phyloP scores from a whole-genome alignment of 2,797 vertebrate species.

The Poecile montanus region DNA sequence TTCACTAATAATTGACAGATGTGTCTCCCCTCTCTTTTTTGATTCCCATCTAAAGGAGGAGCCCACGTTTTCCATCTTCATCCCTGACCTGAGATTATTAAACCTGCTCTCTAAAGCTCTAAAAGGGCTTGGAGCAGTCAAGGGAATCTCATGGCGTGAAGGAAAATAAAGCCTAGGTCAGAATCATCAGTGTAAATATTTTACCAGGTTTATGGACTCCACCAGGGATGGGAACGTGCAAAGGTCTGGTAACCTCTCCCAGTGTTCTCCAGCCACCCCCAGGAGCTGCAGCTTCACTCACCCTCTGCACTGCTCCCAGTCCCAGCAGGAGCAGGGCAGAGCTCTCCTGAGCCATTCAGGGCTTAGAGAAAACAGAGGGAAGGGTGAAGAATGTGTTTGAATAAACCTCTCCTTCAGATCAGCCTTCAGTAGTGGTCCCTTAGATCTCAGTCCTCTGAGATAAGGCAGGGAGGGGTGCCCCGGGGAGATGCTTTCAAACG shows the following conservation, averaged over 20 bases:
- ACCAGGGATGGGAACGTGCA: neutral
- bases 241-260: conserved; percentile 12
- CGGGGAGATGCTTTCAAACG: neutral
- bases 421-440: conserved; percentile 40
- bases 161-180: neutral
- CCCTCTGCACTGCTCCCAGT: neutral
- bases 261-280: neutral
- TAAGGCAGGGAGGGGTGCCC: conserved; percentile 30
- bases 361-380: neutral
- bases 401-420: neutral
- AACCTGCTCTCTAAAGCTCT: neutral
- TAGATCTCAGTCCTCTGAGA: neutral
- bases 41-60: neutral
- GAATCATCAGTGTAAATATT: conserved; percentile 18
- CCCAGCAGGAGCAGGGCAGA: neutral
- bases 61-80: neutral
- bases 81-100: neutral
- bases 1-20: neutral
- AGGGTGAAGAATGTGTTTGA: neutral
- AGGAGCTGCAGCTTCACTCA: rapidly evolving
- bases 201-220: conserved; percentile 35
- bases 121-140: neutral
- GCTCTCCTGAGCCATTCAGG: neutral
- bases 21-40: neutral
- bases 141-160: neutral